Conservation (phyloP, 2,113 vertebrate species). For the Orycteropus afer region DNA sequence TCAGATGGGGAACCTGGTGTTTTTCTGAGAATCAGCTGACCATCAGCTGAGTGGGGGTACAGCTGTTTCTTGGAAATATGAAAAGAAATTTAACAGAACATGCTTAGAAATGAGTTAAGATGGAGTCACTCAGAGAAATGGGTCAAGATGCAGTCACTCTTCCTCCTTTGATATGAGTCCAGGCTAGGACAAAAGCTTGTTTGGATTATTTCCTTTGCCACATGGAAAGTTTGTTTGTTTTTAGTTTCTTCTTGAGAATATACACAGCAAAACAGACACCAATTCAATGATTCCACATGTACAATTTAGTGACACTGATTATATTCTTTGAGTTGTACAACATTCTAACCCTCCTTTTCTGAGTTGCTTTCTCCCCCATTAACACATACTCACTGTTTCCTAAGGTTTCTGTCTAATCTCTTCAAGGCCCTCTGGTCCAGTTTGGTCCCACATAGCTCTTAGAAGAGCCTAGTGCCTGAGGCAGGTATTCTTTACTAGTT, state of each 20-base stretch:
- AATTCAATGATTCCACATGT: background rate
- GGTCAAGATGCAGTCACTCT: background rate
- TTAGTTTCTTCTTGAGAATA: background rate
- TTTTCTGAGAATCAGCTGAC: background rate
- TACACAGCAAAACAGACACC: background rate
- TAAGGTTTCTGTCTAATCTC: background rate
- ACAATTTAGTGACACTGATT: background rate
- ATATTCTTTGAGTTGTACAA: background rate
- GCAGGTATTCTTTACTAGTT: background rate
- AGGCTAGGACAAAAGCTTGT: background rate
- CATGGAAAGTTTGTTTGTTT: background rate
- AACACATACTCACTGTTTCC: background rate
- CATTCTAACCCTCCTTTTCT: background rate
- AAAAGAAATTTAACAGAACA: background rate
- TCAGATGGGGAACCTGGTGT: background rate
- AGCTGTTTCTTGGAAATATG: background rate
- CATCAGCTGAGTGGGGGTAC: background rate
- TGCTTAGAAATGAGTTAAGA: background rate
- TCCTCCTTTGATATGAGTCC: background rate
- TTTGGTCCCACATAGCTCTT: background rate
- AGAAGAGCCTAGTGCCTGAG: background rate
- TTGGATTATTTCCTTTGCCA: background rate
- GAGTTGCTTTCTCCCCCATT: background rate
- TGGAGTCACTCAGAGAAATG: background rate
- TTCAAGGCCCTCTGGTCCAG: background rate